Evolutionary conservation across 1,140 invertebrate genomes (phyloP), one percentile per base, ranked within the genome.

Genomic region (Euwallacea similis): DNA sequence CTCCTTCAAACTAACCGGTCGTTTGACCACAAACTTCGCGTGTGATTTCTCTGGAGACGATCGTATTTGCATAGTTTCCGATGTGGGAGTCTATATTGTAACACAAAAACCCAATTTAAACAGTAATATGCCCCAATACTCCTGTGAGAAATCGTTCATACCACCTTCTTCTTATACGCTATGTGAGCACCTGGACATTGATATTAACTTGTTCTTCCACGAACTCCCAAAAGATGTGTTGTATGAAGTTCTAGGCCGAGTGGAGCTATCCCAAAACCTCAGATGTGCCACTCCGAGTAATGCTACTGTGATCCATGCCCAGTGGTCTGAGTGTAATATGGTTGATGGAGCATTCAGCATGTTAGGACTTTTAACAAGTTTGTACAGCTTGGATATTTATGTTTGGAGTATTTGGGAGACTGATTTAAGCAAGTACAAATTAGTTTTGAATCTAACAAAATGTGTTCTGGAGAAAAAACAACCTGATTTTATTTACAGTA

Each of bases 271-370:
- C 42, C 42, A 44, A 6, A 69, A 73, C 16, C 55, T 79, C 16
- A 71, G 66, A 42, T 15, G 60, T 42, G 53, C 69, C 16, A 58
- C 41, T 11, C 44, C 69, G 9, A 16, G 68, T 15, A 71, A 72
- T 3, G 41, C 69, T 41, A 62, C 42, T 56, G 55, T 72, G 42
- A 21, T 75, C 13, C 42, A 44, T 7, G 61, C 70, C 13, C 15
- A 71, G 13, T 79, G 75, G 76, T 78, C 76, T 42, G 71, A 72
- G n/a, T 41, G 44, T 21, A 70, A 70, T 47, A 65, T 78, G 53
- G 63, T 73, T 43, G 66, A 64, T 33, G 54, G 66, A 44, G 65
- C 41, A 55, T 54, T 71, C 16, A 75, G 76, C 71, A 43, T 72
- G 13, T 43, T 78, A 8, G 76, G 74, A 16, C 54, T 74, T n/a